Evolutionary conservation across 53 echinoderm and acorn worm species (phyloP), one percentile per base, ranked within the genome.

Genomic region (Paracentrotus lividus): DNA sequence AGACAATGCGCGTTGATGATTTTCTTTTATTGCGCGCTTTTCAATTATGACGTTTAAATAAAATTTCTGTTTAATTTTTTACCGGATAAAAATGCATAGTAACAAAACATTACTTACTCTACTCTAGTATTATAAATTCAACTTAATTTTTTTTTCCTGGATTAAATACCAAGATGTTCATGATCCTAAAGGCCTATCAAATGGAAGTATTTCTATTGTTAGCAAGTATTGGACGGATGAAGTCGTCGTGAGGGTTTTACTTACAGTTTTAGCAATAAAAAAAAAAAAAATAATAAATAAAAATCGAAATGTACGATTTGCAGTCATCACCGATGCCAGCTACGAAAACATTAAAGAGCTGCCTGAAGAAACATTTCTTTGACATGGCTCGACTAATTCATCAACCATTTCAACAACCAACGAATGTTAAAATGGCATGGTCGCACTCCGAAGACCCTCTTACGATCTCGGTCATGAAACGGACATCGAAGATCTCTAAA

Each of bases 401-500:
- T 44, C 64, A 61, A 66, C 90, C 90, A 64, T 42, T 65, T 42
- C 26, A 42, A 64, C 90, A 42, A 44, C 90, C 90, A 29, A 90
- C 66, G 32, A 55, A 88, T 55, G 90, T 90, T n/a, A 61, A 42
- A 10, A 90, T 90, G 66, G 66, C 90, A 14, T 90, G 90, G 90
- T 23, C 66, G 44, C 9, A 90, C 20, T 65, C 90, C 3, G 90
- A 90, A 44, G 67, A 90, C 38, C 90, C 90, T 43, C 90, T 90
- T 23, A 24, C 66, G 24, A 24, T 90, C 47, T 90, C 90, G 9
- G 49, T 49, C 64, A 42, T 42, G 64, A 90, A 90, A 20, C 90
- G 90, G 90, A 66, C 40, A n/a, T 61, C 90, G 20, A 90, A 65
- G 24, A 61, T 51, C 9, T 90, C 90, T 13, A 40, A 31, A 23